Conservation (phyloP, 2,888 invertebrate genomes). For the Calliphora vomitoria region DNA sequence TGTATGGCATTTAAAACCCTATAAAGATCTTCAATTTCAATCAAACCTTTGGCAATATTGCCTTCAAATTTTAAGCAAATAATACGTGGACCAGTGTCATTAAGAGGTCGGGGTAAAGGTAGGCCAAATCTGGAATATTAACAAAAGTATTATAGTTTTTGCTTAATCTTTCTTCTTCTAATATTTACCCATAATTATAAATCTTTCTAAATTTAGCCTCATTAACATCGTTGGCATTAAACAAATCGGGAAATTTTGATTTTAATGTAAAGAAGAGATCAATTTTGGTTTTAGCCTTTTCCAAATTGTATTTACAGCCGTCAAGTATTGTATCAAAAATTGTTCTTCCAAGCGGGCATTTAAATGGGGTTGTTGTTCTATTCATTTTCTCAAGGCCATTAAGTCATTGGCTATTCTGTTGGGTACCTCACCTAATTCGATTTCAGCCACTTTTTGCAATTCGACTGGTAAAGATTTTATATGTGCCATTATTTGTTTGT, state of each 20-base stretch:
- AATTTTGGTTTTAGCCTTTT: constrained; percentile 86
- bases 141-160: background rate
- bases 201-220: constrained; percentile 77
- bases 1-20: constrained; percentile 86
- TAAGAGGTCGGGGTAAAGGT: constrained; percentile 81
- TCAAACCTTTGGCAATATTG: constrained; percentile 85
- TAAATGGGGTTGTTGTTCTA: constrained; percentile 85
- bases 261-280: constrained; percentile 86
- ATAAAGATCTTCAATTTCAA: constrained; percentile 84
- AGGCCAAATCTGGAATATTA: constrained; percentile 77
- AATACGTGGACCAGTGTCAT: constrained; percentile 85
- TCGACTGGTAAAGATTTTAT: constrained; percentile 77
- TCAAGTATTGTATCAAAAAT: constrained; percentile 85
- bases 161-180: background rate
- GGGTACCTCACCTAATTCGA: constrained; percentile 85
- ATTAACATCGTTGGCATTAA: constrained; percentile 79
- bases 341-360: constrained; percentile 82
- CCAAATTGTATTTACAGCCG: constrained; percentile 86
- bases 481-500: constrained; percentile 70
- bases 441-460: constrained; percentile 82
- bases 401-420: constrained; percentile 79
- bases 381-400: constrained; percentile 85
- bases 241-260: constrained; percentile 86
- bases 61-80: constrained; percentile 85
- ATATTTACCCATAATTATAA: constrained; percentile 78